Conservation (phyloP, 2,888 invertebrate species). For the Ormyrus labotus region DNA sequence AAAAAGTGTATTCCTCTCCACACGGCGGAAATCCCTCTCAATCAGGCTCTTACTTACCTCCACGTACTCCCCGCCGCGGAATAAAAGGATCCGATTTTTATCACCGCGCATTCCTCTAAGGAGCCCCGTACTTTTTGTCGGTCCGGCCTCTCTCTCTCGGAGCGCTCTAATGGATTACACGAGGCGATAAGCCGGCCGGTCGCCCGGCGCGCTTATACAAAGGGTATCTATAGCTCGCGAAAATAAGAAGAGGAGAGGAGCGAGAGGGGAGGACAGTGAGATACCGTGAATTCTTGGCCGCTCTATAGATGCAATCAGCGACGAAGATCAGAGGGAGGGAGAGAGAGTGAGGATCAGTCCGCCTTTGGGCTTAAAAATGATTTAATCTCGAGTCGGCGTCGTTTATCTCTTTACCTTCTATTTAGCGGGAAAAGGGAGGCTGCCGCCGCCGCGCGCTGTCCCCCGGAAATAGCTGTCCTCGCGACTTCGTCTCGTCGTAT, state of each 20-base stretch:
- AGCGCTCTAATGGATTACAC: constrained; percentile 48
- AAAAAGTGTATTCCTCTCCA: too few species aligned
- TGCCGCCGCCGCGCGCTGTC: neutral
- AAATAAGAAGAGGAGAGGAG: constrained; percentile 3
- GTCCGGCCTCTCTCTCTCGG: neutral
- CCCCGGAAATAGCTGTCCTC: too few species aligned
- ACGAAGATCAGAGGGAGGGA: neutral
- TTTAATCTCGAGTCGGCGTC: constrained; percentile 59
- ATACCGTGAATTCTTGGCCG: neutral
- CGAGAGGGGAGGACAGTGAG: neutral
- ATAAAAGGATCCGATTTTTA: constrained; percentile 17
- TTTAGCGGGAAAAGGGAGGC: constrained; percentile 30
- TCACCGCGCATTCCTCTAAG: constrained; percentile 1
- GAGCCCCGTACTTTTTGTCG: neutral
- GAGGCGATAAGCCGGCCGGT: constrained; percentile 7
- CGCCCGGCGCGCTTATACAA: neutral
- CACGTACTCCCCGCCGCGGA: neutral
- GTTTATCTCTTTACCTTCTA: constrained; percentile 59
- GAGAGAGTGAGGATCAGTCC: constrained; percentile 27
- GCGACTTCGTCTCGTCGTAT: neutral
- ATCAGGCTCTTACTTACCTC: neutral
- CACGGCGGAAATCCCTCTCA: neutral
- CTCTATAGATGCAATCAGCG: constrained; percentile 49
- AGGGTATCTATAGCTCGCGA: neutral
- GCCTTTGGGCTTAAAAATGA: constrained; percentile 60